Base-by-base conservation (phyloP, 1,140 invertebrate genomes). In the Apis cerana region DNA sequence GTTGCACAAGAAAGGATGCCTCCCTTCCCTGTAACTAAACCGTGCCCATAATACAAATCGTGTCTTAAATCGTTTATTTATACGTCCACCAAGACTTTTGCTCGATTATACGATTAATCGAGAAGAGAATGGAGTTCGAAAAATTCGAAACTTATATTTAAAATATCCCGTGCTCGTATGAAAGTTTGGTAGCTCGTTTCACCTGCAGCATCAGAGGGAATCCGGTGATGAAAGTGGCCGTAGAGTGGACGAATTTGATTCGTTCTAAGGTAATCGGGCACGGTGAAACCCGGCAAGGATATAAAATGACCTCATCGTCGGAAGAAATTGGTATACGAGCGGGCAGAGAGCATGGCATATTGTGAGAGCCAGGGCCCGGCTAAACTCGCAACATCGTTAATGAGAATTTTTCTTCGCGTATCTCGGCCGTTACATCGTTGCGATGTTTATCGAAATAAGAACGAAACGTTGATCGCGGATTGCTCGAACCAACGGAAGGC, bases 1-100 rank as follows among this genome's bases (percentile, higher is more conserved):
- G 69, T 89, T 89, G 82, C 83, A 70, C 83, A 87, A 89, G 83
- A 62, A 48, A 84, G 78, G 88, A 89, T 84, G 81, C 62, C 72
- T 64, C 75, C 69, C 50, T 56, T 72, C 65, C 15, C 54, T 56
- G 48, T 56, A 50, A 15, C 80, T 59, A 52, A 50, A 82, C 83
- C 5, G 12, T 19, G 13, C 12, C n/a, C n/a, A 19, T 56, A 65
- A 58, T n/a, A 19, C 19, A 17, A 27, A 43, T 59, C 33, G 33
- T 23, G 17, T 5, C 15, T 23, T 17, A 33, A 48, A 48, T 48
- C n/a, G 9, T 68, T 54, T 50, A 17, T 33, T 2, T 9, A 27
- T 17, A 33, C 9, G 3, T 1, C 2, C 7, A 17, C 3, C 1
- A 9, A 52, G 11, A 12, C 8, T 52, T 52, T 7, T 5, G 1